Evolutionary conservation across 2,113 vertebrate genomes (phyloP).

Genomic region (Pseudorectes ferrugineus): DNA sequence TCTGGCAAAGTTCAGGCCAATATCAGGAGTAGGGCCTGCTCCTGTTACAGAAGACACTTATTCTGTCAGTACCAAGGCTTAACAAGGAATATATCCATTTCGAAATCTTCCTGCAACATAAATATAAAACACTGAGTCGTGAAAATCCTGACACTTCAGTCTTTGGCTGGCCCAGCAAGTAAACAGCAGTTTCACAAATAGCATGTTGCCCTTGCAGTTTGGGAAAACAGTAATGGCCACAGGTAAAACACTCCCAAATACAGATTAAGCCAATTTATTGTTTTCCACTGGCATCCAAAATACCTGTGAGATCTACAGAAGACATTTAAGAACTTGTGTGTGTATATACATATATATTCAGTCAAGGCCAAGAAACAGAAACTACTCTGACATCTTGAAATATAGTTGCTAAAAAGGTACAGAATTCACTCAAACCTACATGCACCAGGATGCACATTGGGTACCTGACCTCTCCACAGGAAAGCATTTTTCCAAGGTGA

Average conservation of each 20-base stretch:
- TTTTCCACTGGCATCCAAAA: not conserved
- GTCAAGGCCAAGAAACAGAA: not conserved
- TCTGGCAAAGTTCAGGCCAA: not conserved
- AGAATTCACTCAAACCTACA: not conserved
- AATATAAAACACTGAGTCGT: not conserved
- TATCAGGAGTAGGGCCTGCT: not conserved
- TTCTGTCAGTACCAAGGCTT: not conserved
- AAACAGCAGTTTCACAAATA: not conserved
- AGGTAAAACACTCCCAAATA: not conserved
- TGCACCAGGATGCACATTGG: not conserved
- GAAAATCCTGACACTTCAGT: not conserved
- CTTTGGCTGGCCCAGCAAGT: not conserved
- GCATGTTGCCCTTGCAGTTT: not conserved
- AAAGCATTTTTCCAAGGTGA: not conserved
- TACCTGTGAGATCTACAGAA: not conserved
- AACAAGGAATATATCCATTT: not conserved
- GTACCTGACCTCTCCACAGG: not conserved
- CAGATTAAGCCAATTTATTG: not conserved
- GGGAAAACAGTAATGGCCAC: not conserved
- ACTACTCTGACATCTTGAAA: not conserved
- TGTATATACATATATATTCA: no score
- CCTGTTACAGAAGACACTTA: not conserved
- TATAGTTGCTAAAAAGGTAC: not conserved
- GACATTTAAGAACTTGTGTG: not conserved
- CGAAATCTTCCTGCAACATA: not conserved